Evolutionary conservation across 2,113 vertebrate genomes (phyloP).

Genomic region (Corvus cornix): DNA sequence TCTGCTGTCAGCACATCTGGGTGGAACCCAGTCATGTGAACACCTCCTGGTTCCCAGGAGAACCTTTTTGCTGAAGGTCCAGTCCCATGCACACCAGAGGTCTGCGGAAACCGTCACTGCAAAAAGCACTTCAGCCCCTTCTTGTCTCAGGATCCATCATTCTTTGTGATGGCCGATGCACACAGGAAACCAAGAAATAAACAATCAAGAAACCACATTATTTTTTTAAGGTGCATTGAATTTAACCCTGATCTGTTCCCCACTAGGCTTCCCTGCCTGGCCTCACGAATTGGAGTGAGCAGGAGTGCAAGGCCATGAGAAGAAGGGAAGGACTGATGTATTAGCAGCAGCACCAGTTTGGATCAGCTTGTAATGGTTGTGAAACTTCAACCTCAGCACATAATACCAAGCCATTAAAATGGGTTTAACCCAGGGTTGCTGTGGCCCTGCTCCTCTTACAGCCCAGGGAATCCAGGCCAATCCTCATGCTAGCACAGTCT

Average conservation of each 20-base stretch:
- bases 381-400: neutral
- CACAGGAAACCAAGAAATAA: neutral
- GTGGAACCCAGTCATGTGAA: neutral
- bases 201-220: neutral
- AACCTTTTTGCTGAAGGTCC: neutral
- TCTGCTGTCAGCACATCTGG: neutral
- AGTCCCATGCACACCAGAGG: neutral
- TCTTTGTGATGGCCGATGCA: neutral
- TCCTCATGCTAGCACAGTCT: neutral
- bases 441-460: neutral
- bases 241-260: neutral
- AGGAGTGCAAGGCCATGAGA: fast-evolving
- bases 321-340: neutral
- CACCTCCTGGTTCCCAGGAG: neutral
- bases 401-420: neutral
- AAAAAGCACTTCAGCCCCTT: neutral
- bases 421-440: neutral
- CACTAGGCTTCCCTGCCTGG: neutral
- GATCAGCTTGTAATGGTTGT: neutral
- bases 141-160: neutral
- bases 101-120: neutral
- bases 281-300: neutral
- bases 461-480: neutral
- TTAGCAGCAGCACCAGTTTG: neutral
- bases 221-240: neutral